phyloP scores from a whole-genome alignment of 35 echinoderm and acorn worm genomes.

The Lytechinus pictus region DNA sequence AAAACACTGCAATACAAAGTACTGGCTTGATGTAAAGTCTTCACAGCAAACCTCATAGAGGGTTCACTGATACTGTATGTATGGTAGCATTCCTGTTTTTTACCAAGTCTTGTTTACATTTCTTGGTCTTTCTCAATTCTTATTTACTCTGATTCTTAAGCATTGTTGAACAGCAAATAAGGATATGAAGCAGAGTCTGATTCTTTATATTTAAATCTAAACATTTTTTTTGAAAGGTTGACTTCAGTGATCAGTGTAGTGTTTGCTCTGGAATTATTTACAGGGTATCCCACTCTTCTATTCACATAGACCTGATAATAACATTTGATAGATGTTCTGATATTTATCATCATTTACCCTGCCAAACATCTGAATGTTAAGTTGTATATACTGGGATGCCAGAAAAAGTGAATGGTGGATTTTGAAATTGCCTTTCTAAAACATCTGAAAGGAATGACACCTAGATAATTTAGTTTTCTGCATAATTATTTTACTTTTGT shows the following conservation, averaged over 20 bases:
- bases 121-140: background rate
- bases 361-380: background rate
- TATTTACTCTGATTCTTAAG: background rate
- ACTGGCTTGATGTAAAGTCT: background rate
- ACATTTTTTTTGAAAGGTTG: background rate
- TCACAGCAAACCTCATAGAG: background rate
- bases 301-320: background rate
- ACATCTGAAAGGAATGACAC: too few species aligned
- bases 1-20: background rate
- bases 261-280: background rate
- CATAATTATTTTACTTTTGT: too few species aligned
- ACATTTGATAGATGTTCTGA: background rate
- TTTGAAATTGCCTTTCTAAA: too few species aligned
- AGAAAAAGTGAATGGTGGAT: too few species aligned
- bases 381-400: background rate
- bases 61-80: background rate
- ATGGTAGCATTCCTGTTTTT: background rate
- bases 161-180: background rate
- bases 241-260: background rate
- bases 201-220: background rate
- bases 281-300: background rate
- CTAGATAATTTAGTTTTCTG: too few species aligned
- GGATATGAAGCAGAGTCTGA: background rate
- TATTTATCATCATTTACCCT: background rate
- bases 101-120: background rate